A percentile compares a stretch with the other conserved stretches of the same genome.
Conservation (phyloP, 2,113 vertebrate species). For the Tetrax tetrax region DNA sequence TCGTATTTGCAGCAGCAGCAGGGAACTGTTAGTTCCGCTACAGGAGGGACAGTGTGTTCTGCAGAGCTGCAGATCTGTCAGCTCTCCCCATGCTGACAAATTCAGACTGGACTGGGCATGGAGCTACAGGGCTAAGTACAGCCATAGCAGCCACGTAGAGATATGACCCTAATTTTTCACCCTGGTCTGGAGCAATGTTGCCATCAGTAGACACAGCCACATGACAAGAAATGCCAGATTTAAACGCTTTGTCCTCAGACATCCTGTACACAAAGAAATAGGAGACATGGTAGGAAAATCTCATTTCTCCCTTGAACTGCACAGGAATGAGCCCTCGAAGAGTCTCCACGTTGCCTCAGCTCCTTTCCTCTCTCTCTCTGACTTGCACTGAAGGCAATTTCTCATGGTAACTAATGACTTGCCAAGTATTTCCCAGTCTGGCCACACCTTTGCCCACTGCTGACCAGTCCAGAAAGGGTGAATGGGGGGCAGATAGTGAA, state of each 20-base stretch:
- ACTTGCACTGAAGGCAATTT: not conserved
- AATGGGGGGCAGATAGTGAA: not conserved
- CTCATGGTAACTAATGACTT: not conserved
- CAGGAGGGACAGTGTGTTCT: not conserved
- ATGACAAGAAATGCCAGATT: not conserved
- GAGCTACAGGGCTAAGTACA: not conserved
- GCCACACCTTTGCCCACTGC: accelerated
- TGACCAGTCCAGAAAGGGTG: not conserved
- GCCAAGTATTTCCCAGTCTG: not conserved
- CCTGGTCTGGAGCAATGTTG: not conserved
- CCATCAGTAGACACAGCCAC: not conserved
- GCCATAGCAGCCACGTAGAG: accelerated
- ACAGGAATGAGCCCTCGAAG: not conserved
- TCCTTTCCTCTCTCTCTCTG: not conserved
- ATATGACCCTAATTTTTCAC: not conserved
- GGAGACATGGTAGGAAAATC: not conserved
- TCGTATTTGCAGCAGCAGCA: not conserved
- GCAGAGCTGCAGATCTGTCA: not conserved
- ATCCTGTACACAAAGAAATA: not conserved
- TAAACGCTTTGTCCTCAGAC: not conserved
- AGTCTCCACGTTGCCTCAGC: not conserved
- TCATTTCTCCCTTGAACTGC: not conserved
- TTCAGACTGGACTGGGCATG: not conserved
- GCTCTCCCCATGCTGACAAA: not conserved
- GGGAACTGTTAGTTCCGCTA: not conserved